Percentiles rank a stretch among this genome's conserved stretches.
Conservation (phyloP, 2,888 invertebrate species). For the Callinectes sapidus region DNA sequence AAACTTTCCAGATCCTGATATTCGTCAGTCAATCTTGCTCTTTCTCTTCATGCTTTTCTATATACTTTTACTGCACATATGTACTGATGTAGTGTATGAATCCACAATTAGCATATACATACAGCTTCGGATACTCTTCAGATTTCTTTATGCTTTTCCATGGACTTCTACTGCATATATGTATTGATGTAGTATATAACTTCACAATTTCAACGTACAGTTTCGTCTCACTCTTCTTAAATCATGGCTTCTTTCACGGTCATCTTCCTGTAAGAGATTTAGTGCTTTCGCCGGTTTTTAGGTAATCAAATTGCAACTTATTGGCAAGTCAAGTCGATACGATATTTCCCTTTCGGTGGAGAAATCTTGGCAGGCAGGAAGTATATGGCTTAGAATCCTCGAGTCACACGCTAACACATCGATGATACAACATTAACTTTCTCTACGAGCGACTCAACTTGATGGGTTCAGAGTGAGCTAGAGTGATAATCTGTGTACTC, state of each 20-base stretch:
- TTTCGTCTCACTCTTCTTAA: not conserved
- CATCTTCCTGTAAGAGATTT: not conserved
- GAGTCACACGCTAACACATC: no score
- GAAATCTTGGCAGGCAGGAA: no score
- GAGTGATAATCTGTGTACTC: no score
- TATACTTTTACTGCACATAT: not conserved
- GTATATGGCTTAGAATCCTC: no score
- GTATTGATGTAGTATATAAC: not conserved
- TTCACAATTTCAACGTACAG: not conserved
- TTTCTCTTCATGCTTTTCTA: not conserved
- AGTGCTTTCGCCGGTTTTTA: not conserved
- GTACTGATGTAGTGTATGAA: no score
- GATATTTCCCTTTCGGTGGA: not conserved
- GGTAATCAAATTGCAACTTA: not conserved
- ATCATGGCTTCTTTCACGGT: not conserved
- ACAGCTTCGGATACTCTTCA: not conserved
- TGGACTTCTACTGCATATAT: not conserved
- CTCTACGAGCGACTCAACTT: no score
- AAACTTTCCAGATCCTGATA: not conserved
- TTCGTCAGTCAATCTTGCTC: not conserved
- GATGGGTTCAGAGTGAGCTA: no score
- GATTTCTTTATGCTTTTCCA: not conserved
- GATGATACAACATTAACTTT: no score
- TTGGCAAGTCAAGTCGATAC: not conserved
- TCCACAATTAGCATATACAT: no score